Percentiles rank a stretch among this genome's conserved stretches.
These are phyloP conservation scores for Apaloderma vittatum DNA, from an alignment of 2,113 vertebrate species.

Conservation along the genomic window DNA sequence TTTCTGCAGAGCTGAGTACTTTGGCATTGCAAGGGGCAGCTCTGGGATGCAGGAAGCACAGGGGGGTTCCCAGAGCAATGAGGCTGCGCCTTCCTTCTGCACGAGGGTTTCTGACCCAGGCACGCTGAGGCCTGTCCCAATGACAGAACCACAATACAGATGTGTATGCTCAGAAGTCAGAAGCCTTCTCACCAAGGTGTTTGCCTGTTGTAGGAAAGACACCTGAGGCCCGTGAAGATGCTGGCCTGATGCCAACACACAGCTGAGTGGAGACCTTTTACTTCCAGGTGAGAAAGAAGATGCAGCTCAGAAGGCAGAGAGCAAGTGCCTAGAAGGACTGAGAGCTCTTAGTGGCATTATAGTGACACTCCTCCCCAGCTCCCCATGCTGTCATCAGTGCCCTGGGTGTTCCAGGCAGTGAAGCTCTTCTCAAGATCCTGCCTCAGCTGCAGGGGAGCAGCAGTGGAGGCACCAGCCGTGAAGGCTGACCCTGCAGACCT, in stretches of 20 bases:
- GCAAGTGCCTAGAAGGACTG: not conserved
- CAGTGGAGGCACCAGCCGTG: not conserved
- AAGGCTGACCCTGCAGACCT: not conserved
- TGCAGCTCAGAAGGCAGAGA: not conserved
- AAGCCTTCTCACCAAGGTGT: not conserved
- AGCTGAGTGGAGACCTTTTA: not conserved
- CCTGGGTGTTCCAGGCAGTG: not conserved
- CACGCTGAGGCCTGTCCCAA: fast-evolving
- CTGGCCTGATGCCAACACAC: not conserved
- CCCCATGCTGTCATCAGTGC: not conserved
- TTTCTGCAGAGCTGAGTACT: not conserved
- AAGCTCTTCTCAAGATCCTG: not conserved
- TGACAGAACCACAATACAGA: not conserved
- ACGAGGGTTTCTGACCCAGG: not conserved
- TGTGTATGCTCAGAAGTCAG: not conserved
- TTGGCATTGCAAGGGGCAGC: not conserved
- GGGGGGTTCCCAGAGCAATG: fast-evolving
- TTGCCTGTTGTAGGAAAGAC: not conserved
- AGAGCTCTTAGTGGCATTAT: not conserved
- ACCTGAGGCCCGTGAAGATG: not conserved
- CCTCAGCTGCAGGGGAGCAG: not conserved
- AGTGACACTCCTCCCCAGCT: not conserved
- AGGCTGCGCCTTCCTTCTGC: not conserved
- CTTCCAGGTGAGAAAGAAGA: not conserved
- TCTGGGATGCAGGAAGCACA: not conserved